Conservation (phyloP, 2,888 invertebrate genomes). For the Leucozona laternaria region DNA sequence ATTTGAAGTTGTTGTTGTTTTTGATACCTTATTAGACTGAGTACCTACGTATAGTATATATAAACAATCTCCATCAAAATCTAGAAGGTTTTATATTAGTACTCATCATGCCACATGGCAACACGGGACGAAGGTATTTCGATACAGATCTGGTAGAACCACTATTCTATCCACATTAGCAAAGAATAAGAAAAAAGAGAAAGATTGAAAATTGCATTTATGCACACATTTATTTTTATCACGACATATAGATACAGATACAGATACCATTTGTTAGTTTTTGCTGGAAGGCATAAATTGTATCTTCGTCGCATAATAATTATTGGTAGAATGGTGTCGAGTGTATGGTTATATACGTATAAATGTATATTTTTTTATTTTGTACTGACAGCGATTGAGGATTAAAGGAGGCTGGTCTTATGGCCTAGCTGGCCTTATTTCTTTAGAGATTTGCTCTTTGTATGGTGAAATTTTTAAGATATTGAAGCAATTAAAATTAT, state of each 20-base stretch:
- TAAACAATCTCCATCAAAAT: conserved; percentile 14
- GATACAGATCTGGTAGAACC: conserved; percentile 52
- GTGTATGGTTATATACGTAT: not conserved
- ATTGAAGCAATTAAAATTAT: conserved; percentile 57
- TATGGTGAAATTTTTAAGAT: conserved; percentile 7
- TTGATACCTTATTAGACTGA: not conserved
- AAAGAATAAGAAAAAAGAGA: conserved; percentile 28
- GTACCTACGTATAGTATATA: not conserved
- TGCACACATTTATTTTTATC: conserved; percentile 70
- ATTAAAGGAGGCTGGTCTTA: conserved; percentile 10
- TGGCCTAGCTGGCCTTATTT: conserved; percentile 5
- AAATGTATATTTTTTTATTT: not conserved
- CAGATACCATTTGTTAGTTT: conserved; percentile 59
- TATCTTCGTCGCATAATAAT: conserved; percentile 35
- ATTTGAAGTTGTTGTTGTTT: not conserved
- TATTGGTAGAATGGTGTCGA: conserved; percentile 55
- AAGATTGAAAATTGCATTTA: conserved; percentile 71
- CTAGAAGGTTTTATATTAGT: conserved; percentile 52
- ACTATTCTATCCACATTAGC: not conserved
- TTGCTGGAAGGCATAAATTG: conserved; percentile 49
- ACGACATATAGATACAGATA: conserved; percentile 28
- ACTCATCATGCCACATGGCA: conserved; percentile 38
- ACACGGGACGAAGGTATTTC: conserved; percentile 31
- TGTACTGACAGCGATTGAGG: not conserved
- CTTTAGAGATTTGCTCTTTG: not conserved